phyloP scores from a whole-genome alignment of 92 coral and sea anemone genomes.

The Virgularia gustaviana region DNA sequence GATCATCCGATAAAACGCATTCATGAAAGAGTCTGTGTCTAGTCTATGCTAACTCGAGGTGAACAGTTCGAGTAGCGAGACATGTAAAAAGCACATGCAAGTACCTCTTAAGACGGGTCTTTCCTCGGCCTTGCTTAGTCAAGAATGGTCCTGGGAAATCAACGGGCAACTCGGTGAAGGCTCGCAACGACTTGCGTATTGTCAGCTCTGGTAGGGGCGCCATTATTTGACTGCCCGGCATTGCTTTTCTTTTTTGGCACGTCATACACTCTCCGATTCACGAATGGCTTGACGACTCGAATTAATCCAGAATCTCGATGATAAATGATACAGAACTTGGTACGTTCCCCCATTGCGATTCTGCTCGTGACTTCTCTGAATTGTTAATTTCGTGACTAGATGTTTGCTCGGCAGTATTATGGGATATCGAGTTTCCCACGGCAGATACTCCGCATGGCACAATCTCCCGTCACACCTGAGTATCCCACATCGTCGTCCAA shows the following conservation, averaged over 20 bases:
- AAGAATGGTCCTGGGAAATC: not conserved
- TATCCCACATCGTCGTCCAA: constrained; percentile 38
- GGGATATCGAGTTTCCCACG: constrained; percentile 40
- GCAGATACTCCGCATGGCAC: constrained; percentile 46
- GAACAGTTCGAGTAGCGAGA: constrained; percentile 5
- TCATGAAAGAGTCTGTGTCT: constrained; percentile 37
- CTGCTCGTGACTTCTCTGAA: constrained; percentile 45
- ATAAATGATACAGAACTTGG: constrained; percentile 47
- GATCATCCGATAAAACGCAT: constrained; percentile 43
- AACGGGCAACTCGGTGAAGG: not conserved
- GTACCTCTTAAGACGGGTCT: not conserved
- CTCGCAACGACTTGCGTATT: not conserved
- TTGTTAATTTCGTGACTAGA: constrained; percentile 44
- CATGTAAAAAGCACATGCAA: not conserved
- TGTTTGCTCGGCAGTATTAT: constrained; percentile 45
- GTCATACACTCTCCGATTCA: constrained; percentile 53
- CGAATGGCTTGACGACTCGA: constrained; percentile 48
- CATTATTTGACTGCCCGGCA: not conserved
- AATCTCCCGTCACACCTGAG: constrained; percentile 51
- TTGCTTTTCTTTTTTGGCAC: constrained; percentile 37
- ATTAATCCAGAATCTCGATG: constrained; percentile 41
- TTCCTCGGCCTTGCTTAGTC: not conserved
- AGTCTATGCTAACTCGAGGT: constrained; percentile 19
- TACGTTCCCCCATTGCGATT: constrained; percentile 48
- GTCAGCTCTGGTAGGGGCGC: not conserved